Base-by-base conservation (phyloP, 2,888 invertebrate species). In the Trichacis sp. region DNA sequence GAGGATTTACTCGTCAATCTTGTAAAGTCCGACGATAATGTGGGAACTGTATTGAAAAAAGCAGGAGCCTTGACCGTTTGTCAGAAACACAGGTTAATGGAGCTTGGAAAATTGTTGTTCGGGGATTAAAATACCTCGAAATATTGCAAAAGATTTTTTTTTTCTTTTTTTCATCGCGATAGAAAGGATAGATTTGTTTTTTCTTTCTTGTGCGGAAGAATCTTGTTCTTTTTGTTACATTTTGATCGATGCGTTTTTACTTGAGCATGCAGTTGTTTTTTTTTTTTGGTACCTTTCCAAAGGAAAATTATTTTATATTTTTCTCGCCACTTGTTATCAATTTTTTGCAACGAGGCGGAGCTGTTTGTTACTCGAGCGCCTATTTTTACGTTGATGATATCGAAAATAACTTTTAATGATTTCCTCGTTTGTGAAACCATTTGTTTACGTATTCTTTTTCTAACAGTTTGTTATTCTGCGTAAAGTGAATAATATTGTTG, bases 1-100 rank as follows among this genome's bases (percentile, higher is more conserved):
- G 96, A 96, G 85, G 95, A 96, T 85, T 92, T 96, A 82, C 86
- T 96, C 3, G 93, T 93, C 74, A 92, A 93, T 82, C 85, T 95
- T 76, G 93, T 94, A 18, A 93, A 93, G 71, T 92, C 94, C 24
- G 93, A 94, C 85, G 87, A 88, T 59, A 89, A 88, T 84, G 93
- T 93, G 5, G 88, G 89, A 29, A 88, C 89, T 19, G 93, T 93
- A 33, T 85, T 95, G 43, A 94, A 93, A 83, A 93, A 94, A 81
- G 90, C 90, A 57, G 94, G 94, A 73, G 94, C 94, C 3, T 86
- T 95, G 42, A 90, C 91, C 70, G 93, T 93, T 74, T 95, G 95
- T 82, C 88, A 94, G 79, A 94, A 92, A 82, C 95, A 95, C 84
- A 88, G 94, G 78, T 89, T 95, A 85, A 95, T 95, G 94, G 94